These are phyloP conservation scores for Cynopterus brachyotis DNA, from an alignment of 2,113 vertebrate species.

Conservation along the genomic window DNA sequence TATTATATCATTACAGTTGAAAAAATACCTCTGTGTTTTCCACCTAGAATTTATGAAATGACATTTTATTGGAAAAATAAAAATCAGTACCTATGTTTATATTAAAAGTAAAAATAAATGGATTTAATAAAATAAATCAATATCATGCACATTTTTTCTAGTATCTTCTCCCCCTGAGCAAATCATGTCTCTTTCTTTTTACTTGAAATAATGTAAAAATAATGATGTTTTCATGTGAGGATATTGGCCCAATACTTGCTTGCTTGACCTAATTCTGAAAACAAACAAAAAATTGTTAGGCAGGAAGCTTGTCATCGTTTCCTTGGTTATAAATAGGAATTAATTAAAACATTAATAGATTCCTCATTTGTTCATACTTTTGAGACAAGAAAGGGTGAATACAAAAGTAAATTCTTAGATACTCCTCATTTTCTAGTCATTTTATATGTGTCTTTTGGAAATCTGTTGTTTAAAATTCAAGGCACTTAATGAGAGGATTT, in stretches of 20 bases:
- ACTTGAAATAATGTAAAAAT: background rate
- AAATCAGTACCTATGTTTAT: background rate
- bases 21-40: background rate
- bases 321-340: conserved; percentile 11
- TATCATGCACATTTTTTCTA: background rate
- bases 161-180: background rate
- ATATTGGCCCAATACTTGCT: background rate
- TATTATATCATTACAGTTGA: background rate
- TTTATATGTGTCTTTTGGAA: background rate
- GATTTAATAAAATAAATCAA: background rate
- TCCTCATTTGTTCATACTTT: conserved; percentile 18
- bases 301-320: background rate
- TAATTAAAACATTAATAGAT: conserved; percentile 46
- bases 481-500: background rate
- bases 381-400: background rate
- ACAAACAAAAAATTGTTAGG: background rate
- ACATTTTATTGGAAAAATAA: conserved; percentile 1
- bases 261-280: background rate
- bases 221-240: background rate
- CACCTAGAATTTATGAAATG: background rate
- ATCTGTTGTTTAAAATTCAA: conserved; percentile 37
- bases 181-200: background rate
- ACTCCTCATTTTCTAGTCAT: background rate
- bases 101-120: background rate
- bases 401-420: background rate